A percentile compares a stretch with the other conserved stretches of the same genome.
phyloP scores from a whole-genome alignment of 1,140 invertebrate species.

The Schlechtendalia chinensis region DNA sequence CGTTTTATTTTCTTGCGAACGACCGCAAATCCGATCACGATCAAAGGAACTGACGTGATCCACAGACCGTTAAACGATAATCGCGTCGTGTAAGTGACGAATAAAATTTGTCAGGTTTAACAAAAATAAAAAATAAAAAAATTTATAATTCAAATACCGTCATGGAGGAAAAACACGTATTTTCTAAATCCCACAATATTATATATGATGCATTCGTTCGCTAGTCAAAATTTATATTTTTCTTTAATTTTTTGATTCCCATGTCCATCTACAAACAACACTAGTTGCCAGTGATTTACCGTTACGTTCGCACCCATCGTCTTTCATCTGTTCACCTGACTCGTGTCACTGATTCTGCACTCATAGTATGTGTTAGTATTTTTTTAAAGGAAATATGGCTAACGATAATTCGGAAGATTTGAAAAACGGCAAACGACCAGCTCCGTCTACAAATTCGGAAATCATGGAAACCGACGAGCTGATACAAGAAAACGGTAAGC shows the following conservation, averaged over 20 bases:
- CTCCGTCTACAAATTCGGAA: constrained; percentile 5
- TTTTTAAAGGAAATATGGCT: constrained; percentile 38
- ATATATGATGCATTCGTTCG: constrained; percentile 41
- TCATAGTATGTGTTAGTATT: constrained; percentile 4
- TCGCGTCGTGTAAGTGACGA: background rate
- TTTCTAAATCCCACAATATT: constrained; percentile 42
- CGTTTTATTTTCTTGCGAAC: background rate
- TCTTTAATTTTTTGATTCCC: constrained; percentile 19
- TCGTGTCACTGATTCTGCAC: background rate
- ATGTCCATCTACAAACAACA: background rate
- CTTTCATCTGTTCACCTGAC: background rate
- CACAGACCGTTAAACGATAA: too few relatives aligned
- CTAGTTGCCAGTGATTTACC: background rate
- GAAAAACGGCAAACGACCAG: constrained; percentile 36
- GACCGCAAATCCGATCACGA: background rate
- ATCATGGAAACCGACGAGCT: background rate
- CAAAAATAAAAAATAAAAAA: background rate
- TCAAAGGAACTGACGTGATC: background rate
- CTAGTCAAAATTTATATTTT: constrained; percentile 30
- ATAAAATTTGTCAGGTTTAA: background rate
- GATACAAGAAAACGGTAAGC: constrained; percentile 39
- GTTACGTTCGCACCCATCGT: background rate
- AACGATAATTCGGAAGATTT: constrained; percentile 46
- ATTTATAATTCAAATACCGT: constrained; percentile 45
- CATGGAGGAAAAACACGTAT: constrained; percentile 44